These are phyloP conservation scores for Cheirogaleus major DNA, from an alignment of 2,797 vertebrate species.

Conservation along the genomic window DNA sequence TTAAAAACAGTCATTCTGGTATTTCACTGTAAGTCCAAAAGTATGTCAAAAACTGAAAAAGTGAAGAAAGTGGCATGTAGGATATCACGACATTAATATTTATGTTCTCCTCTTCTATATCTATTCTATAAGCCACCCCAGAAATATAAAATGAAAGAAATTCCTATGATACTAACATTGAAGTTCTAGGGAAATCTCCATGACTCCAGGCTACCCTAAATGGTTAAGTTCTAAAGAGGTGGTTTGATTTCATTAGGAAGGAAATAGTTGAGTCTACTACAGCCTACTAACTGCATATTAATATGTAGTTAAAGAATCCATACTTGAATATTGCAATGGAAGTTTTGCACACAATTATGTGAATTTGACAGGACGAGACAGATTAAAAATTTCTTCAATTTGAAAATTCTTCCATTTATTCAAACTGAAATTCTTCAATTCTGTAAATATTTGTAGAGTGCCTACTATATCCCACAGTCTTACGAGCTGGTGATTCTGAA, in stretches of 20 bases:
- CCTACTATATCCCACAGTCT: neutral
- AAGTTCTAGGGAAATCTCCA: neutral
- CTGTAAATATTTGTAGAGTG: neutral
- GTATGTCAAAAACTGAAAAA: neutral
- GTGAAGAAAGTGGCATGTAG: neutral
- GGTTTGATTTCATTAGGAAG: neutral
- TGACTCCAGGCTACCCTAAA: neutral
- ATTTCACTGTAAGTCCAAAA: neutral
- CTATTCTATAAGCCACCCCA: neutral
- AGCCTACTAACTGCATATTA: neutral
- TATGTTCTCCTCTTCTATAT: neutral
- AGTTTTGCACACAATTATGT: neutral
- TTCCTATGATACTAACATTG: neutral
- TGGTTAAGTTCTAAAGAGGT: neutral
- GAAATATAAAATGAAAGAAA: neutral
- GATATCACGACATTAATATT: neutral
- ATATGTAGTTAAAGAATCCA: neutral
- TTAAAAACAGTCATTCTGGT: neutral
- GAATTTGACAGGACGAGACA: neutral
- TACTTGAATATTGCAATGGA: neutral
- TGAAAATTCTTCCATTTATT: neutral
- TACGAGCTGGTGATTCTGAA: neutral
- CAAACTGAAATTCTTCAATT: neutral
- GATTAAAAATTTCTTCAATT: neutral
- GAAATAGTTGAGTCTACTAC: neutral